Evolutionary conservation across 2,113 vertebrate genomes (phyloP), one percentile per base, ranked within the genome.

Genomic region (Bubo bubo): DNA sequence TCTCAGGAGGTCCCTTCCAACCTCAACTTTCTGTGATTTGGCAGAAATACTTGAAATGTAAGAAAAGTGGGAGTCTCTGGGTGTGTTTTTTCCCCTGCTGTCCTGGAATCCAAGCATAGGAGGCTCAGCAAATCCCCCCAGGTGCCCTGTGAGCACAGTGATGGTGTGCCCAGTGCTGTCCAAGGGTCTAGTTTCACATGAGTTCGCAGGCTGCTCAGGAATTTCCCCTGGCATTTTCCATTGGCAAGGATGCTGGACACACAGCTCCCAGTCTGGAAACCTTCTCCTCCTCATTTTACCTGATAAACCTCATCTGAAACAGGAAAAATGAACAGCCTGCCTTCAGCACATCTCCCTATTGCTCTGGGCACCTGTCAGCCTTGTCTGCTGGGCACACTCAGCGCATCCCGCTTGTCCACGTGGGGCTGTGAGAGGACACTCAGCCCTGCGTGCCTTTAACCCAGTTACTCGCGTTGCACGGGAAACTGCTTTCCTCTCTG

Each of bases 391-490:
- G 21, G 27, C 10, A 8, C 28, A 1, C 49, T 52, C 12, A 7
- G 58, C 28, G n/a, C 28, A 17, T 37, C 60, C 53, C 6, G 1
- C 41, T 16, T 10, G 27, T 70, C 62, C 30, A 1, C 1, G 1
- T 10, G 66, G 30, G 50, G 45, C 66, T 71, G 52, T 11, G 35
- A 62, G 77, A 52, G 43, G 43, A 9, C 39, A 5, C 66, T 41
- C 20, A 60, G 56, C 70, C 47, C 56, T 5, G 34, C 0, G 14
- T 47, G 86, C 1, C 0, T 50, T 77, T 15, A n/a, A 39, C 58
- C 79, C 64, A 7, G 43, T 59, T 66, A 0, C 41, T 45, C 43
- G 88, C 64, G 21, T 8, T 34, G 24, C 94, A 8, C 14, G 14
- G 53, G 21, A 4, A 9, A 4, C 80, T 30, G 10, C 53, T 45